Base-by-base conservation (phyloP, 1,140 invertebrate genomes). In the Caenorhabditis briggsae region DNA sequence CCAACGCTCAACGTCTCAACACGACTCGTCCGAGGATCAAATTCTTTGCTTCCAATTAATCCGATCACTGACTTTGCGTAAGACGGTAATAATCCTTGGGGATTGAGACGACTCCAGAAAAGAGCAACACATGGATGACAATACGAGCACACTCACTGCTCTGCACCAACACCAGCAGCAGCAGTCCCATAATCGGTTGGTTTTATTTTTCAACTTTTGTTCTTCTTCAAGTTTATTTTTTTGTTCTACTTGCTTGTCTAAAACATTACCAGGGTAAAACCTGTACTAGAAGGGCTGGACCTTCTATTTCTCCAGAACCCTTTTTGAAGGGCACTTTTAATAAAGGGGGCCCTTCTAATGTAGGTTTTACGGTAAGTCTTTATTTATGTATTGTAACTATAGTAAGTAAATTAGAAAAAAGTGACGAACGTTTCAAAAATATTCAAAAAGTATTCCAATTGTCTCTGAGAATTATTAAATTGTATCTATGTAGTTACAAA, bases 61-160 rank as follows among this genome's bases (percentile, higher is more conserved):
- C 65, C 65, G 65, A 74, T 74, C 65, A 74, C 41, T 74, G 65
- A 74, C 65, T 74, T 74, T 74, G 65, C 65, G 65, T 74, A 74
- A 74, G 65, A 74, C 65, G 65, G 65, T 74, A 74, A 74, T 74
- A 74, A 74, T 74, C 65, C 65, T 74, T 46, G 65, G 65, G 65
- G 65, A 74, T 74, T 74, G 65, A 74, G 65, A 14, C 41, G 65
- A n/a, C 65, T n/a, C 41, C 65, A 43, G 65, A 74, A 74, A 74
- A 74, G 65, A 74, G 33, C 65, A 74, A 74, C 65, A 74, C 65
- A 74, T 74, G 65, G 65, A 74, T 74, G 65, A 74, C 65, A 74
- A 74, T 74, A 74, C 65, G 65, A 43, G 41, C 65, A 74, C 65
- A 74, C 65, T 74, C 18, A 48, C 65, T 74, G 65, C 65, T 74